A percentile compares a stretch with the other conserved stretches of the same genome.
Evolutionary conservation across 2,888 invertebrate species (phyloP).

Genomic region (Pachliopta kotzebuea): DNA sequence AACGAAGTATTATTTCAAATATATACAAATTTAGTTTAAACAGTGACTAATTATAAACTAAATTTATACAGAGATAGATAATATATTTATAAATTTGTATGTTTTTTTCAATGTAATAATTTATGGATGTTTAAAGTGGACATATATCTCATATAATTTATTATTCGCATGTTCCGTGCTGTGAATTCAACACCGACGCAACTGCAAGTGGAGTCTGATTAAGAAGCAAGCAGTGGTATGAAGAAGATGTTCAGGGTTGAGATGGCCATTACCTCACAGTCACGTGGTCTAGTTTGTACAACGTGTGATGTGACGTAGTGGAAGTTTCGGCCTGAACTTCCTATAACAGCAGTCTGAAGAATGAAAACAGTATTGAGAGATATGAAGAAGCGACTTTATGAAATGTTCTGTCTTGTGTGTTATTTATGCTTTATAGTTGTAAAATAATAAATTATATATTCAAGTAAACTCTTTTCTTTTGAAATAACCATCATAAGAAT

Average conservation of each 20-base stretch:
- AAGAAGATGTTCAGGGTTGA: constrained; percentile 66
- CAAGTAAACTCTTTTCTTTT: not conserved
- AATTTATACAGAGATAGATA: no score
- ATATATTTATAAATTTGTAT: no score
- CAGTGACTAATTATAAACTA: no score
- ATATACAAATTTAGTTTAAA: no score
- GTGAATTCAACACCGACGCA: no score
- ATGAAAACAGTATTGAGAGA: not conserved
- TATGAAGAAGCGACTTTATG: not conserved
- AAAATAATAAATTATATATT: not conserved
- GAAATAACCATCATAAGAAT: not conserved
- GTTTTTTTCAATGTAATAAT: no score
- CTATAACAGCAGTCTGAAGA: not conserved
- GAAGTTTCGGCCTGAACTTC: constrained; percentile 69
- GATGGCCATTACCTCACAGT: constrained; percentile 79
- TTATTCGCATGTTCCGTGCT: no score
- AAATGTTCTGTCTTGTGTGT: not conserved
- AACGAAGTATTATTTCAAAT: no score
- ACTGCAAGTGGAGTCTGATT: constrained; percentile 18
- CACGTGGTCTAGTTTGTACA: constrained; percentile 74
- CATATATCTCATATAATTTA: no score
- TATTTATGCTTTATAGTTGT: not conserved
- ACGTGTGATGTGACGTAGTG: constrained; percentile 81
- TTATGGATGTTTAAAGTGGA: no score
- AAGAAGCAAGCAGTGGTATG: constrained; percentile 31